Evolutionary conservation across 2,888 invertebrate genomes (phyloP), one percentile per base, ranked within the genome.

Genomic region (Cataglyphis rosenhaueri): DNA sequence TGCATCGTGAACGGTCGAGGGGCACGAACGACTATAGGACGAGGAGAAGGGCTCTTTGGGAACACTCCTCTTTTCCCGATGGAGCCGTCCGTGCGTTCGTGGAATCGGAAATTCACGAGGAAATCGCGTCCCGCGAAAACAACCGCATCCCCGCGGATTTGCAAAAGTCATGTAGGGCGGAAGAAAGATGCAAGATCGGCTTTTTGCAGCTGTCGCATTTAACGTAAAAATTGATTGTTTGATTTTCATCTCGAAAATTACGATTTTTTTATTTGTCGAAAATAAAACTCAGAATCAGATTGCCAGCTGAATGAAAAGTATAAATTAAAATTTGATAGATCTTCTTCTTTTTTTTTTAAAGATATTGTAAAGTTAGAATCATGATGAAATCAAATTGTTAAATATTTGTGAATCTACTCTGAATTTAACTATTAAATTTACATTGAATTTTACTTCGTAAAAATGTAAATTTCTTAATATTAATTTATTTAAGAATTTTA

Each of bases 121-220:
- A 89, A 87, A 90, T 88, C 86, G 85, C 82, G 75, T 15, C 64
- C 82, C 83, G 76, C 83, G 83, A 84, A 83, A 89, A 88, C 76
- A 86, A 82, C 73, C 75, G 74, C 62, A 61, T 70, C 55, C 41
- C 55, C 65, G 18, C 41, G 74, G 70, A 71, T 79, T 70, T 81
- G 76, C 68, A 59, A 44, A 61, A 73, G 32, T 44, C 48, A 59
- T 62, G 25, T 32, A 21, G 9, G 21, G n/a, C 12, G 15, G 12
- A 38, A 44, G 12, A 9, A 44, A 6, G 21, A 55, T 9, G 25
- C 66, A 68, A 55, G 15, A 29, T 59, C 59, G 78, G 73, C 41
- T 32, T 25, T 1, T 1, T n/a, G 15, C n/a, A 64, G 0, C 1
- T 74, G 8, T 59, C 6, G 32, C 21, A 3, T 68, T 76, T 32